These are phyloP conservation scores for Tipula vernalis DNA, from an alignment of 2,888 invertebrate species.

Conservation along the genomic window DNA sequence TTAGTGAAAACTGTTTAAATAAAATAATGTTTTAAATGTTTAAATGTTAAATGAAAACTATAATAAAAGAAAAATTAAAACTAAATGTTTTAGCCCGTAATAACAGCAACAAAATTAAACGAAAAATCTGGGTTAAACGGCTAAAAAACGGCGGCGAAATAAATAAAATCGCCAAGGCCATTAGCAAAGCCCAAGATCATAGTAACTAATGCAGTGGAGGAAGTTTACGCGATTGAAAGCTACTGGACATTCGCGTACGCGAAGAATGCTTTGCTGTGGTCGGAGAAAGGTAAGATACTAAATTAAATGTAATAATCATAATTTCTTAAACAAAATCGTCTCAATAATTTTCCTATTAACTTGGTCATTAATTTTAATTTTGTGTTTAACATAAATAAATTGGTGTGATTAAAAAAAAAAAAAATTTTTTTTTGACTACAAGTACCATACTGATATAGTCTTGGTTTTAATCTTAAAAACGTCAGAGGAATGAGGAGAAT, in stretches of 20 bases:
- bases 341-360: not conserved
- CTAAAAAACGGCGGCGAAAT: constrained; percentile 13
- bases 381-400: not conserved
- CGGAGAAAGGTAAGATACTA: constrained; percentile 66
- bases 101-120: not conserved
- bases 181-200: constrained; percentile 1
- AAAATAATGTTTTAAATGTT: not conserved
- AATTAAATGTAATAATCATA: too few species aligned
- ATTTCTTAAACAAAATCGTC: not conserved
- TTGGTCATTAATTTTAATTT: not conserved
- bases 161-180: constrained; percentile 10
- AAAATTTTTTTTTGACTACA: not conserved
- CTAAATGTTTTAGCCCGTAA: not conserved
- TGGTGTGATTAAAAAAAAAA: not conserved
- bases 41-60: not conserved
- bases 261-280: constrained; percentile 90
- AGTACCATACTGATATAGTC: not conserved
- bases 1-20: not conserved
- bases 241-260: constrained; percentile 64
- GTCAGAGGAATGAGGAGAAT: not conserved
- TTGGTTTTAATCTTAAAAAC: not conserved
- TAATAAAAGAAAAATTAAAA: not conserved
- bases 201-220: constrained; percentile 60
- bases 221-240: constrained; percentile 68
- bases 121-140: constrained; percentile 7